phyloP scores from a whole-genome alignment of 2,113 vertebrate species.

The Etia nguti region DNA sequence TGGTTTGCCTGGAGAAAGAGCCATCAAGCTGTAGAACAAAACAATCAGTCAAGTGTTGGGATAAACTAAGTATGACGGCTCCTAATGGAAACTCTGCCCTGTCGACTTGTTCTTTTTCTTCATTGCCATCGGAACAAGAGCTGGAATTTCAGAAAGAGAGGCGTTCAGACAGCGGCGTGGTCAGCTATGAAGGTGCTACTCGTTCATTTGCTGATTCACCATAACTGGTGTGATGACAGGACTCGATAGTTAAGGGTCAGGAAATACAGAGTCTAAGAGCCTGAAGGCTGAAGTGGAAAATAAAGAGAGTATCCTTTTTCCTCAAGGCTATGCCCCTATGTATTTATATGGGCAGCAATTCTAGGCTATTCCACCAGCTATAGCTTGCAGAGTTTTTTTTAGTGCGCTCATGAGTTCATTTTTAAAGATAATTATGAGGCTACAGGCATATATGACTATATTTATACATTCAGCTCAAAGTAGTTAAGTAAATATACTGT shows the following conservation, averaged over 20 bases:
- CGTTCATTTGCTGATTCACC: background rate
- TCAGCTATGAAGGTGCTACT: conserved; percentile 6
- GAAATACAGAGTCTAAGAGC: background rate
- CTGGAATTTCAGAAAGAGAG: conserved; percentile 7
- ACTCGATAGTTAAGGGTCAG: background rate
- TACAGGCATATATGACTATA: background rate
- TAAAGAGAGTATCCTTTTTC: background rate
- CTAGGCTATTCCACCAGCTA: background rate
- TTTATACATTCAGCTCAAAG: background rate
- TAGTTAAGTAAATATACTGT: background rate
- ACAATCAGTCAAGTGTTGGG: background rate
- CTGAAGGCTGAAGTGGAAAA: background rate
- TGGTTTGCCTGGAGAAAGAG: conserved; percentile 44
- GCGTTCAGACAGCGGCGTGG: background rate
- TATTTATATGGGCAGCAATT: background rate
- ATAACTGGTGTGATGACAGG: background rate
- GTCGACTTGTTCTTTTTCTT: background rate
- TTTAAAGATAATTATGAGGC: background rate
- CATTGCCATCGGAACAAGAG: background rate
- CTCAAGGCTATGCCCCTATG: background rate
- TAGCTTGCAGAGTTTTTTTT: background rate
- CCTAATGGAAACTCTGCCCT: conserved; percentile 22
- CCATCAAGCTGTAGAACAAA: conserved; percentile 32
- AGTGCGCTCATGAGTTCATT: background rate
- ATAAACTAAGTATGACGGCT: background rate